phyloP scores from a whole-genome alignment of 2,888 invertebrate genomes.

The Hesperia comma region DNA sequence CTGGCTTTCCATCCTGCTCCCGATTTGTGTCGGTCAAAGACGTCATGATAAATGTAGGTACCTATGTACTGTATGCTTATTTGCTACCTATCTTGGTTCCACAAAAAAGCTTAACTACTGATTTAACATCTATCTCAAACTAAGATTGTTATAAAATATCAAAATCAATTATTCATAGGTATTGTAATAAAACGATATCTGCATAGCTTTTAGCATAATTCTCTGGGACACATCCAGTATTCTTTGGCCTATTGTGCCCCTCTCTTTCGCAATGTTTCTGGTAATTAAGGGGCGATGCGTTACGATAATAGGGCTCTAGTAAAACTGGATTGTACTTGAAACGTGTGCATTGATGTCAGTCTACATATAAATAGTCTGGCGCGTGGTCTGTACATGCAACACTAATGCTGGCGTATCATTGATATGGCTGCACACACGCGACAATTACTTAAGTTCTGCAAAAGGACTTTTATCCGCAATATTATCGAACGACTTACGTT shows the following conservation, averaged over 20 bases:
- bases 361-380: slow-evolving; percentile 53
- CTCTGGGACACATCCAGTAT: slow-evolving; percentile 44
- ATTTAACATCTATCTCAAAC: no score
- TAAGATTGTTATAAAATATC: slow-evolving; percentile 15
- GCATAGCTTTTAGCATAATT: slow-evolving; percentile 45
- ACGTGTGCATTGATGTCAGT: slow-evolving; percentile 42
- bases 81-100: no score
- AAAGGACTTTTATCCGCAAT: slow-evolving; percentile 23
- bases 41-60: no score
- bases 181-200: slow-evolving; percentile 47
- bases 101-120: no score
- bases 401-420: slow-evolving; percentile 34
- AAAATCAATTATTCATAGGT: slow-evolving; percentile 46
- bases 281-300: not conserved
- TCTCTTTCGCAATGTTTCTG: not conserved
- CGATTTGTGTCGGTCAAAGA: no score
- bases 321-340: slow-evolving; percentile 50
- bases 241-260: slow-evolving; percentile 43
- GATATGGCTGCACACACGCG: slow-evolving; percentile 28
- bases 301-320: slow-evolving; percentile 44
- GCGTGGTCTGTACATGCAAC: slow-evolving; percentile 61
- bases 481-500: slow-evolving; percentile 38
- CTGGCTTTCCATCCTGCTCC: no score
- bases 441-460: not conserved
- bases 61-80: no score